A percentile compares a stretch with the other conserved stretches of the same genome.
These are phyloP conservation scores for Melangyna quadrimaculata DNA, from an alignment of 2,888 invertebrate species.

Conservation along the genomic window DNA sequence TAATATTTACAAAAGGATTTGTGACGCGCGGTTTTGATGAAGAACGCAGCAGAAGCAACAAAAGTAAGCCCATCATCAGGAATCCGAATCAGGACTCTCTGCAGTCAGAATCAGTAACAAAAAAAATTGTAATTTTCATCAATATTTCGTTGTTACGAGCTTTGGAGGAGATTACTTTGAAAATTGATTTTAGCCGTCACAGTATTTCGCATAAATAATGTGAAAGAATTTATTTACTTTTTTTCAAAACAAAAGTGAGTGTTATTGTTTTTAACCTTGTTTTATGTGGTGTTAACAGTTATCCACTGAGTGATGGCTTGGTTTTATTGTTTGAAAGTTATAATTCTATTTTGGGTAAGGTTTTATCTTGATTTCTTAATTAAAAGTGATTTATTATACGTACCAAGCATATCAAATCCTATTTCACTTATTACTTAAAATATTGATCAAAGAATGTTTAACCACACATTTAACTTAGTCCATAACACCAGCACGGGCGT, in stretches of 20 bases:
- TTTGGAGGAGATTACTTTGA: conserved; percentile 45
- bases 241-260: not conserved
- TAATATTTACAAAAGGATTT: conserved; percentile 70
- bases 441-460: conserved; percentile 15
- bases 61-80: not conserved
- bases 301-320: not conserved
- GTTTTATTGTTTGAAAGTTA: not conserved
- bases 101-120: not conserved
- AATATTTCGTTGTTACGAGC: conserved; percentile 44
- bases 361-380: conserved; percentile 31
- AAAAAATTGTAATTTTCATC: conserved; percentile 55
- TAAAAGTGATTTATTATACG: conserved; percentile 42
- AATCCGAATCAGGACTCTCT: no score
- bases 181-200: conserved; percentile 58
- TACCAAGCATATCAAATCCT: not conserved
- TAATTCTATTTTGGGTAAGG: not conserved
- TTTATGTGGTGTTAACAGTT: not conserved
- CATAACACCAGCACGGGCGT: no score
- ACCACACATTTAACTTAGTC: not conserved
- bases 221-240: not conserved
- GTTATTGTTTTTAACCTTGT: not conserved
- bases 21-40: conserved; percentile 41
- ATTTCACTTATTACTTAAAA: not conserved
- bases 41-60: not conserved
- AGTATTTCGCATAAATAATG: conserved; percentile 17